phyloP scores from a whole-genome alignment of 53 echinoderm and acorn worm species.

The Echinometra lucunter region DNA sequence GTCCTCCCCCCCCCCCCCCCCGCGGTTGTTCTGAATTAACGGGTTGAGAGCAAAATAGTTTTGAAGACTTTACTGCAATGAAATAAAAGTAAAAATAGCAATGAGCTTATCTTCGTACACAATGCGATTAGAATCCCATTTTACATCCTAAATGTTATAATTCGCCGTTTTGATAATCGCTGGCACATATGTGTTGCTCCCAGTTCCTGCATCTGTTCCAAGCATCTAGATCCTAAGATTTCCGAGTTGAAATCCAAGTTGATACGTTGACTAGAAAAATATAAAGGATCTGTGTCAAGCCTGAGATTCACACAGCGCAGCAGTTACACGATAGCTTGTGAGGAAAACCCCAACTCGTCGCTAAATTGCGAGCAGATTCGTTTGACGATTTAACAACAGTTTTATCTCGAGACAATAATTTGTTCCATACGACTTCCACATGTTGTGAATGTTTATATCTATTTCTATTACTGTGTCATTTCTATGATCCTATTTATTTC shows the following conservation, averaged over 20 bases:
- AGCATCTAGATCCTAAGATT: neutral
- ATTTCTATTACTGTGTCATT: neutral
- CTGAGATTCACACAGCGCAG: neutral
- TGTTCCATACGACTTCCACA: neutral
- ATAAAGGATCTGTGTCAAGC: neutral
- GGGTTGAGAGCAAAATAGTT: no score
- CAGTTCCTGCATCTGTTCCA: conserved; percentile 18
- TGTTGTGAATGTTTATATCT: neutral
- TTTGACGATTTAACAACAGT: neutral
- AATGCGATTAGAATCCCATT: no score
- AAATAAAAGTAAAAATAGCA: no score
- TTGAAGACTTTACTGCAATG: no score
- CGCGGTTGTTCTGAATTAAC: no score
- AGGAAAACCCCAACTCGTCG: neutral
- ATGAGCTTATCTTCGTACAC: no score
- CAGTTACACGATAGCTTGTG: neutral
- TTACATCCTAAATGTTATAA: no score
- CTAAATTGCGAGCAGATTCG: neutral
- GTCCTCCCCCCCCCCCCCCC: no score
- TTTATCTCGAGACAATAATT: neutral
- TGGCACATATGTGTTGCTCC: neutral
- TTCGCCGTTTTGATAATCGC: no score
- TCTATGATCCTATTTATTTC: neutral
- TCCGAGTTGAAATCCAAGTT: conserved; percentile 1
- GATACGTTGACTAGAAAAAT: neutral